Evolutionary conservation across 2,888 invertebrate genomes (phyloP), one percentile per base, ranked within the genome.

Genomic region (Folsomia candida): DNA sequence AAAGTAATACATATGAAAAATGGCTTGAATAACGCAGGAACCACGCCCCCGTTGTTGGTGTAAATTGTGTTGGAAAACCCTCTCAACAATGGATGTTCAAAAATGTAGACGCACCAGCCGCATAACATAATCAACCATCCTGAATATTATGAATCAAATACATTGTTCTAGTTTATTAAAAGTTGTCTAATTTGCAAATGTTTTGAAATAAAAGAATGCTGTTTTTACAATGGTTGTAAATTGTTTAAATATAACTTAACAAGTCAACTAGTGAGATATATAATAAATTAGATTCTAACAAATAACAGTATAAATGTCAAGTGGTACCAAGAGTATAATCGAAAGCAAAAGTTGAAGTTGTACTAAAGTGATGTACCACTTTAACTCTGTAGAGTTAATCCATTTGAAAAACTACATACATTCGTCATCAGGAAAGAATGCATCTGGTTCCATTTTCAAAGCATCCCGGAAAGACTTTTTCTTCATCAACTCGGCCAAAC

Each of bases 381-480:
- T n/a, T n/a, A n/a, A n/a, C n/a, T n/a, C n/a, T n/a, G n/a, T n/a
- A n/a, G n/a, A n/a, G n/a, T n/a, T n/a, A n/a, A n/a, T n/a, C n/a
- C n/a, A n/a, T 14, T 9, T 37, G 14, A 37, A 37, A 37, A 4
- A 37, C 14, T 37, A 37, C 37, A 37, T 4, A 37, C 54, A 54
- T 22, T 22, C 37, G 0, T 64, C 64, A 47, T 69, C 69, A n/a
- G 64, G 9, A 65, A 69, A 69, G 24, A 69, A 69, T 2, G 69
- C 69, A 47, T 69, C 64, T 14, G 69, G 69, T 26, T 69, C 69
- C 20, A 24, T 18, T 51, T 65, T 69, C 22, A 69, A 20, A 2
- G 69, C 64, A 65, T 26, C 47, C 3, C 59, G 47, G 24, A 69
- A 69, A 1, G 63, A 18, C 20, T 51, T 64, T 2, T 28, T 14